Base-by-base conservation (phyloP, 2,888 invertebrate species). In the Lochmaea capreae region DNA sequence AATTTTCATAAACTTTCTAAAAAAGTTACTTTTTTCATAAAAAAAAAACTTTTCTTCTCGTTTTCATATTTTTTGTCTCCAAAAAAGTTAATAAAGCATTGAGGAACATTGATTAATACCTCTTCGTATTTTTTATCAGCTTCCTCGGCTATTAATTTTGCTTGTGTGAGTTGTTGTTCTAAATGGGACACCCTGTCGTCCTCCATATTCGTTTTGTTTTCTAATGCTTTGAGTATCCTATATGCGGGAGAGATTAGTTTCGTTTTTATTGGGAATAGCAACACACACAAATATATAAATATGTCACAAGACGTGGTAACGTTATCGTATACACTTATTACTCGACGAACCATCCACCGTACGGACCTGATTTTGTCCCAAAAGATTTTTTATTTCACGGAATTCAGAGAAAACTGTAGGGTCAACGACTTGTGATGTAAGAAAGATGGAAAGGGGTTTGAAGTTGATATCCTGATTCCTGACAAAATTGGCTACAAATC, bases 61-160 rank as follows among this genome's bases (percentile, higher is more conserved):
- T 10, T 57, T 65, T 46, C 11, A 43, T 61, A 33, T 58, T 52
- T 57, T 39, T 67, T 58, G 5, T 33, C 33, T 33, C 33, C 33
- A 33, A 39, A 39, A 16, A 54, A 16, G 62, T 75, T 75, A 73
- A 54, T 72, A 75, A 54, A 57, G 54, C 62, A 43, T 26, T 49
- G 76, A 67, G 68, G 69, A 67, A 39, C 33, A 39, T 39, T 8
- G 65, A 70, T 59, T 70, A 80, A 78, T 91, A 99, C 99, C 98
- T 99, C 99, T 93, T 99, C 99, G 89, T 99, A 99, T 95, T 99
- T 99, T 90, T 98, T 96, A 92, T 99, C 99, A 83, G 98, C 97
- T 91, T 99, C 99, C 90, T 99, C 99, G 82, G 99, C 99, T 90
- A 99, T 98, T 90, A 97, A 94, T 92, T 98, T 98, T 88, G 99